Percentiles rank a stretch among this genome's conserved stretches.
Evolutionary conservation across 37 sponge, comb jelly and placozoan genomes (phyloP).

Genomic region (Mnemiopsis leidyi): DNA sequence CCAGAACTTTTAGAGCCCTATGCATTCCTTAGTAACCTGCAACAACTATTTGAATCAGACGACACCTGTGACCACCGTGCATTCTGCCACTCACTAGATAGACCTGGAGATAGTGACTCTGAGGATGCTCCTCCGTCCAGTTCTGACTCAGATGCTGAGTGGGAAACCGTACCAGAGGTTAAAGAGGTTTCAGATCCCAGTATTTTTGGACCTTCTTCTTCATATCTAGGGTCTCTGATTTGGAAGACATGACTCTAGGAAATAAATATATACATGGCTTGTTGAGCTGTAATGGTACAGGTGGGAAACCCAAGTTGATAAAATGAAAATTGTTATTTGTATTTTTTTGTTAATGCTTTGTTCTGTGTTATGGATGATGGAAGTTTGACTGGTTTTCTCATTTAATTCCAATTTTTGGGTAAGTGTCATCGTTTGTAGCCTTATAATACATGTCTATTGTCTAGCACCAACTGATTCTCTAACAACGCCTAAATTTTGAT

Average conservation of each 20-base stretch:
- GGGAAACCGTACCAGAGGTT: constrained; percentile 3
- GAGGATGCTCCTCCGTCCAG: background rate
- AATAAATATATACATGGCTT: too few relatives aligned
- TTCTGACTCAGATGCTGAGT: constrained; percentile 39
- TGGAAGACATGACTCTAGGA: constrained; percentile 46
- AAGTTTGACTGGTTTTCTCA: too few relatives aligned
- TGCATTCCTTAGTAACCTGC: constrained; percentile 9
- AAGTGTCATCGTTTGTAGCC: too few relatives aligned
- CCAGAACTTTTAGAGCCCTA: constrained; percentile 34
- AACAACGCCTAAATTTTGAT: too few relatives aligned
- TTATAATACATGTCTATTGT: too few relatives aligned
- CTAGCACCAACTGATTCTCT: too few relatives aligned
- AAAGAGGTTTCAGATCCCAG: background rate
- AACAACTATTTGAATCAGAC: constrained; percentile 39
- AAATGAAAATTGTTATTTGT: too few relatives aligned
- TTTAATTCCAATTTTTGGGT: too few relatives aligned
- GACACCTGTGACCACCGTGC: background rate
- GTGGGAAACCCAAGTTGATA: too few relatives aligned
- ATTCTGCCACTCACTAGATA: background rate
- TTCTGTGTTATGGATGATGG: too few relatives aligned
- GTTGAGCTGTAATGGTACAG: too few relatives aligned
- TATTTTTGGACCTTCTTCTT: background rate
- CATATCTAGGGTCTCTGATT: constrained; percentile 45
- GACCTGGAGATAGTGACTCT: background rate
- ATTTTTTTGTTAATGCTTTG: too few relatives aligned